Percentiles rank a stretch among this genome's conserved stretches.
Conservation (phyloP, 2,113 vertebrate genomes). For the Rattus rattus region DNA sequence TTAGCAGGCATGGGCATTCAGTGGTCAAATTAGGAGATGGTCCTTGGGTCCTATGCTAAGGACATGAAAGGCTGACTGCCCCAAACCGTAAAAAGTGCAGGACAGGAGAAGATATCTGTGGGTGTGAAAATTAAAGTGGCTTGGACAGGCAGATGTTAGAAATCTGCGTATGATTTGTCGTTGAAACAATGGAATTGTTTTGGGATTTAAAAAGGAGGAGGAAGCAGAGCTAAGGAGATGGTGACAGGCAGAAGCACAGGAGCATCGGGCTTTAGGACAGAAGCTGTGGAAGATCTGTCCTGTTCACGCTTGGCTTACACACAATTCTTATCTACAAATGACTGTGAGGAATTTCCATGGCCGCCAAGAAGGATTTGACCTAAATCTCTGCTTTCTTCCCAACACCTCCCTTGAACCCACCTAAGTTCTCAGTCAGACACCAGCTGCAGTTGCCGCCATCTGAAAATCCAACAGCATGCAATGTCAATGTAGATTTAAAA, state of each 20-base stretch:
- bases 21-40: not conserved
- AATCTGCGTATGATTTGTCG: not conserved
- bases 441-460: not conserved
- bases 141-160: not conserved
- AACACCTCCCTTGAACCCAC: not conserved
- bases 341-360: not conserved
- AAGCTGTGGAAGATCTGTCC: not conserved
- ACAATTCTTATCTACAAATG: not conserved
- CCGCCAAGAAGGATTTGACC: not conserved
- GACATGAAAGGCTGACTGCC: not conserved
- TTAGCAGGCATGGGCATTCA: not conserved
- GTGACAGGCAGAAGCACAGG: not conserved
- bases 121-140: not conserved
- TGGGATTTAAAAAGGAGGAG: not conserved
- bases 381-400: slow-evolving; percentile 9
- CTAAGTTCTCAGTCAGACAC: not conserved
- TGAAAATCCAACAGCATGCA: not conserved
- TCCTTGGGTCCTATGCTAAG: not conserved
- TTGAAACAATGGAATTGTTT: not conserved
- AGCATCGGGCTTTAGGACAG: not conserved
- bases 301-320: not conserved
- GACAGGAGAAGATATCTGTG: not conserved
- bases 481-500: not conserved
- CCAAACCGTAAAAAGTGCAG: not conserved
- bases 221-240: not conserved